Percentiles rank a stretch among this genome's conserved stretches.
phyloP scores from a whole-genome alignment of 2,113 vertebrate species.

The Paradisaea rubra region DNA sequence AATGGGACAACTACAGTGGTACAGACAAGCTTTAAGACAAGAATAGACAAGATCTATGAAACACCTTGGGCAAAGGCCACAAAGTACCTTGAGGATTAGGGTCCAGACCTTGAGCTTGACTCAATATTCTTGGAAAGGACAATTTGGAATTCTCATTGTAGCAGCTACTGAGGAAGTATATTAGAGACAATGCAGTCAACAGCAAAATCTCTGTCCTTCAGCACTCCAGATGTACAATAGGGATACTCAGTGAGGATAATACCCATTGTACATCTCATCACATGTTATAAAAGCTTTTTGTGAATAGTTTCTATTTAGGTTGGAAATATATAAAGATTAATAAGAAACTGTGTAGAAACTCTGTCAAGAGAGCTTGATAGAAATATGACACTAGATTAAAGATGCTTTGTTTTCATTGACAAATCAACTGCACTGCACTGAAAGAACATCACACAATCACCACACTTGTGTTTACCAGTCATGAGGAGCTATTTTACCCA shows the following conservation, averaged over 20 bases:
- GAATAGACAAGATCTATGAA: neutral
- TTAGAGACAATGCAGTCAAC: neutral
- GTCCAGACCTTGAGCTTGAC: slow-evolving; percentile 21
- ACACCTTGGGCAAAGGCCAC: slow-evolving; percentile 1
- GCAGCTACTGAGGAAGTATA: neutral
- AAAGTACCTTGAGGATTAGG: slow-evolving; percentile 12
- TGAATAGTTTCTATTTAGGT: neutral
- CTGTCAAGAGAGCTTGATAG: neutral
- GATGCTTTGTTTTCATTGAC: neutral
- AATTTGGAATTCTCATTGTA: neutral
- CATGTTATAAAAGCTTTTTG: neutral
- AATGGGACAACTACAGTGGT: neutral
- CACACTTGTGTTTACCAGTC: neutral
- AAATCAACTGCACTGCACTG: neutral
- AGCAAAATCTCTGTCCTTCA: slow-evolving; percentile 42
- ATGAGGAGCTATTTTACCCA: neutral
- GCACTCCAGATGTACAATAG: neutral
- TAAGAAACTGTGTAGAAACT: neutral
- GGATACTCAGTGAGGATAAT: neutral
- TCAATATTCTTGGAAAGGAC: neutral
- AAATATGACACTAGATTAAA: neutral
- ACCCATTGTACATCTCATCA: neutral
- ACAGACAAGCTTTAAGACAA: neutral
- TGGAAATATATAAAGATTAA: neutral
- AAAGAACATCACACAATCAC: neutral